Base-by-base conservation (phyloP, 2,113 vertebrate genomes). In the Larimichthys polyactis region DNA sequence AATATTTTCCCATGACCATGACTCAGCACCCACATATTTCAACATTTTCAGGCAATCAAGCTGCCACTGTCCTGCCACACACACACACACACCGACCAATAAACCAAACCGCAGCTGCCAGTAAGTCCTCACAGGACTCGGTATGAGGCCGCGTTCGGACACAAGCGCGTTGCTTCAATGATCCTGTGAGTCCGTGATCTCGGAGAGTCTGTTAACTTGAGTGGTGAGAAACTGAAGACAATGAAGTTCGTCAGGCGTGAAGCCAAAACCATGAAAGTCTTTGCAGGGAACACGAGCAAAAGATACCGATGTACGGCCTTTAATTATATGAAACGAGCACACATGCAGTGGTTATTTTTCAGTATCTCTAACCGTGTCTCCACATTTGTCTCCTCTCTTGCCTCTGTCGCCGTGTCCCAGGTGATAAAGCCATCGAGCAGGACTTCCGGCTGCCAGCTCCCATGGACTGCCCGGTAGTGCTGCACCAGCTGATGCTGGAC, bases 401-500 rank as follows among this genome's bases (percentile, higher is more conserved):
- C 40, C 12, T n/a, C n/a, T n/a, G n/a, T n/a, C n/a, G n/a, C n/a
- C n/a, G n/a, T n/a, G n/a, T 48, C 48, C 27, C 91, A 99, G 98
- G 98, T 99, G 82, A 99, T 99, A 92, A 99, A 99, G 98, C 98
- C 68, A 98, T 99, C 0, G 98, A 99, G 92, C 98, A 99, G 93
- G 98, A 99, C 83, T 99, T 99, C 93, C 94, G 98, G 83, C 96
- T 99, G 44, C 98, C 98, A 0, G 97, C 98, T 2, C 98, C 98
- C 67, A 99, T 99, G 98, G 98, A 99, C 94, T 99, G 98, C 71
- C 98, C 98, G 0, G 94, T 97, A 0, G 96, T 98, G 52, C 95
- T 99, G 63, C 98, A 99, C 92, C 98, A 99, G 91, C 96, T 99
- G 78, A 99, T 99, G 98, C 91, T 99, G 87, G 98, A 98, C 93